A percentile compares a stretch with the other conserved stretches of the same genome.
phyloP scores from a whole-genome alignment of 2,113 vertebrate species.

The Microcebus griseorufus region DNA sequence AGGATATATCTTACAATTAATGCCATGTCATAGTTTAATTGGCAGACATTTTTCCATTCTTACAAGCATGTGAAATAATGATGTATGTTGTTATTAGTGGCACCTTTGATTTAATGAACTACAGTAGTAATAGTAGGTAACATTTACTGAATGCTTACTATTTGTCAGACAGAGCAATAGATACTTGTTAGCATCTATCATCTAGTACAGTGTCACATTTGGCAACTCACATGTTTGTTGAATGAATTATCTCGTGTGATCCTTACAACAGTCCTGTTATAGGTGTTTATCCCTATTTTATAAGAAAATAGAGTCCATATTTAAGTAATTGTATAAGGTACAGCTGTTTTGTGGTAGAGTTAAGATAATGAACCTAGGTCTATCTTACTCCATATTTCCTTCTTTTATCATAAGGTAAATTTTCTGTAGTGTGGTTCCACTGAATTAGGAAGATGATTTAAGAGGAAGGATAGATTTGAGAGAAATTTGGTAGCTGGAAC shows the following conservation, averaged over 20 bases:
- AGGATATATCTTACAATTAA: background rate
- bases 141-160: slow-evolving; percentile 20
- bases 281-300: background rate
- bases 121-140: background rate
- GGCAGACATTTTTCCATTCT: background rate
- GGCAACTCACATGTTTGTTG: background rate
- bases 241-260: background rate
- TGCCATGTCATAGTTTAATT: slow-evolving; percentile 19
- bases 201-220: slow-evolving; percentile 17
- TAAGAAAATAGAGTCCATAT: background rate
- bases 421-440: background rate
- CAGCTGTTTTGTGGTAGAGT: background rate
- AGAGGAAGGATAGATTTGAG: background rate
- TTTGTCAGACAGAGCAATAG: background rate
- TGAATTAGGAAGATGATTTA: background rate
- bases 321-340: background rate
- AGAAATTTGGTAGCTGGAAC: background rate
- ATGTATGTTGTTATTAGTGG: slow-evolving; percentile 12
- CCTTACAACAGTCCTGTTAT: background rate
- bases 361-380: background rate
- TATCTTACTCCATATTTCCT: background rate
- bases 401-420: background rate
- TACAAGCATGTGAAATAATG: background rate
- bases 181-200: background rate
- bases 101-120: slow-evolving; percentile 19